Evolutionary conservation across 2,113 vertebrate genomes (phyloP), one percentile per base, ranked within the genome.

Genomic region (Coptodon rendalli): DNA sequence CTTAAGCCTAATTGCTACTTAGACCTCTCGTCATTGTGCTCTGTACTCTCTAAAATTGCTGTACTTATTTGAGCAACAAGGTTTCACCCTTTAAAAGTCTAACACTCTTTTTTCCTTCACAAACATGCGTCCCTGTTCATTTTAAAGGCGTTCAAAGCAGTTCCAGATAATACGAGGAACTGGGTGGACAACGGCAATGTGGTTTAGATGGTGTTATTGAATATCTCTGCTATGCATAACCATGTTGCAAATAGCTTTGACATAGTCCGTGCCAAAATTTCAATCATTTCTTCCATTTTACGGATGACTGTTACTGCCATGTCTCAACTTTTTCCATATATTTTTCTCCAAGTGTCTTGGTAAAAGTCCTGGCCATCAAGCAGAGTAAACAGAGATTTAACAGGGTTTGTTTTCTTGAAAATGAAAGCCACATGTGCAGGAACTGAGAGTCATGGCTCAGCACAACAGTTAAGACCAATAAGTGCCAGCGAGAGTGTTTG

Each of bases 381-480:
- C 52, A 94, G 89, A 92, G 86, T 89, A 91, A 95, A 95, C 92
- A 93, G 80, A 92, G 73, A 91, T 94, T 94, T 87, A 94, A 89
- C 86, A 86, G 85, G 89, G 90, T 94, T 94, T 94, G 90, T 93
- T 95, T 94, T 93, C 81, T 83, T 87, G 54, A 87, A 89, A 95
- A 95, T 94, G 85, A 94, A 91, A 89, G 66, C 94, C 94, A 95
- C 90, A 95, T 96, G 95, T 93, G 91, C 87, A 93, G 92, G 94
- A 94, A 91, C 92, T 91, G 61, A 79, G 84, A 95, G 93, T 94
- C 90, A 94, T 52, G 92, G 92, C 93, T 95, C 93, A 92, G 89
- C 89, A 92, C 91, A 89, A 86, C 82, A 89, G 76, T 92, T 90
- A 94, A 90, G 87, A 93, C 87, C 90, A 90, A 36, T 92, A 93